These are phyloP conservation scores for Temnothorax nylanderi DNA, from an alignment of 1,140 invertebrate species.

Conservation along the genomic window DNA sequence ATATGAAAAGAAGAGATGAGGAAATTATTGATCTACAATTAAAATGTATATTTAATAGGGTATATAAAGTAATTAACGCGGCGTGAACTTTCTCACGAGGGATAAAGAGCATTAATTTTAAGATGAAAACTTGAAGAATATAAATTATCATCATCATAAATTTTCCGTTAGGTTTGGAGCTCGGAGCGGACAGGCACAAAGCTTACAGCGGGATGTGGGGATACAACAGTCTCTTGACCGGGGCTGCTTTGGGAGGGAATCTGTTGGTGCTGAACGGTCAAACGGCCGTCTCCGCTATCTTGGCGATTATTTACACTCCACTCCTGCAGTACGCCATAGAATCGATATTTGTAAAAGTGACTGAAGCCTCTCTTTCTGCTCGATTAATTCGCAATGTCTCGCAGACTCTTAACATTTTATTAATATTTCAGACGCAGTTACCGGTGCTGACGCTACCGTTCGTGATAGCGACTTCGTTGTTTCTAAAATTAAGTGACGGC, in stretches of 20 bases:
- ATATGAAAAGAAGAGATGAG: neutral
- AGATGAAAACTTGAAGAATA: neutral
- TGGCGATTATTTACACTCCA: slow-evolving; percentile 80
- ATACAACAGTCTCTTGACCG: slow-evolving; percentile 82
- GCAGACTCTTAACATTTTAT: slow-evolving; percentile 21
- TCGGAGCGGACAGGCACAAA: slow-evolving; percentile 73
- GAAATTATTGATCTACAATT: slow-evolving; percentile 27
- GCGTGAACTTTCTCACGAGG: neutral
- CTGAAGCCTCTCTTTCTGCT: neutral
- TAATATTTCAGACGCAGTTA: slow-evolving; percentile 75
- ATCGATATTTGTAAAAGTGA: slow-evolving; percentile 73
- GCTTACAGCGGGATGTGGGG: slow-evolving; percentile 84
- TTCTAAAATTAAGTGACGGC: slow-evolving; percentile 78
- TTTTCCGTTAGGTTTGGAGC: slow-evolving; percentile 67
- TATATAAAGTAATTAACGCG: slow-evolving; percentile 2
- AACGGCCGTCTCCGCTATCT: slow-evolving; percentile 77
- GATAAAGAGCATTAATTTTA: neutral
- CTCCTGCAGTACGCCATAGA: slow-evolving; percentile 79
- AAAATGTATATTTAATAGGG: neutral
- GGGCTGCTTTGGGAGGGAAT: slow-evolving; percentile 81
- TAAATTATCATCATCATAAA: slow-evolving; percentile 11
- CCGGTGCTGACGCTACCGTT: slow-evolving; percentile 83
- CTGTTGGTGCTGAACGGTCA: slow-evolving; percentile 82
- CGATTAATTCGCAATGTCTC: neutral
- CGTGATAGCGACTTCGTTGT: slow-evolving; percentile 80